phyloP scores from a whole-genome alignment of 1,140 invertebrate species.

The Drosophila mauritiana region DNA sequence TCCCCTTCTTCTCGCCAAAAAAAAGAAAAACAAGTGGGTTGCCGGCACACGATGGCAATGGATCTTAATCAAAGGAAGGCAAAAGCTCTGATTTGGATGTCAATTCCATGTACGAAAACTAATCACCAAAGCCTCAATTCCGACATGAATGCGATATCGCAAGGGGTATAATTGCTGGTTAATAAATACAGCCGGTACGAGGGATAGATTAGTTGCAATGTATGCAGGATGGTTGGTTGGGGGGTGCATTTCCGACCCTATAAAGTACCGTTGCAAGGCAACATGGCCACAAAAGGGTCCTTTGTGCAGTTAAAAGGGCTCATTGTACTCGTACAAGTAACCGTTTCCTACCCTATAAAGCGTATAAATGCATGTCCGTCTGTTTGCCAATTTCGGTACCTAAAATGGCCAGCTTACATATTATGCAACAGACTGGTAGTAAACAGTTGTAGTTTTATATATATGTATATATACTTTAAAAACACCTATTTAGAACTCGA shows the following conservation, averaged over 20 bases:
- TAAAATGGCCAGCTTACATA: not conserved
- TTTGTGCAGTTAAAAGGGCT: not conserved
- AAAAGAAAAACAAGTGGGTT: not conserved
- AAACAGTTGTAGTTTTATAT: not conserved
- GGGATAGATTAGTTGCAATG: constrained; percentile 5
- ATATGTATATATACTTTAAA: not conserved
- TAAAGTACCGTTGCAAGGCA: not conserved
- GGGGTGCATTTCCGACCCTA: not conserved
- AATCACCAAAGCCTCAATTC: constrained; percentile 25
- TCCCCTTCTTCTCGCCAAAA: not conserved
- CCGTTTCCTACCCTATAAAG: not conserved
- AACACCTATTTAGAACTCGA: not conserved
- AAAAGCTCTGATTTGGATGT: constrained; percentile 18
- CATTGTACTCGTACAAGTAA: not conserved
- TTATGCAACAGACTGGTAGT: not conserved
- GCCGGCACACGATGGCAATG: constrained; percentile 18
- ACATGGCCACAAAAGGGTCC: not conserved
- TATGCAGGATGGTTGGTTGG: not conserved
- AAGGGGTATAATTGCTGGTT: not conserved
- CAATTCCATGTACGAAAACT: constrained; percentile 19
- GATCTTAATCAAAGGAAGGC: constrained; percentile 21
- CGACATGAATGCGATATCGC: not conserved
- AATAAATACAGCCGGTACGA: not conserved
- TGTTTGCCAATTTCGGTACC: no score
- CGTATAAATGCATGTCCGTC: no score